These are phyloP conservation scores for Columba livia DNA, from an alignment of 2,113 vertebrate species.

Conservation along the genomic window DNA sequence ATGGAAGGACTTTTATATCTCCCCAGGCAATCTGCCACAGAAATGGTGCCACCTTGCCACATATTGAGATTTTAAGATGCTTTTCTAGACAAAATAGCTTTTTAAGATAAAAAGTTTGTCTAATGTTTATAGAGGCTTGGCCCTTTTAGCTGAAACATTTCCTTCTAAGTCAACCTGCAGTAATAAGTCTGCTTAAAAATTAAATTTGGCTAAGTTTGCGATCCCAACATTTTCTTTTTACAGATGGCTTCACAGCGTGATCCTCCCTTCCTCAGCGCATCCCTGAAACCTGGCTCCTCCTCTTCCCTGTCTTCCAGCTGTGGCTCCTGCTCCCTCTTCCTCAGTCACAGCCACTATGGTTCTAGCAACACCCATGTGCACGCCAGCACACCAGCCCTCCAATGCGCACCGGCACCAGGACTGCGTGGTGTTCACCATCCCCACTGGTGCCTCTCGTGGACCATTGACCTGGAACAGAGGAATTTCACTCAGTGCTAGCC, in stretches of 20 bases:
- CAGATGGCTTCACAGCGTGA: not conserved
- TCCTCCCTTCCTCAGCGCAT: not conserved
- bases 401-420: not conserved
- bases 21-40: not conserved
- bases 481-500: not conserved
- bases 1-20: not conserved
- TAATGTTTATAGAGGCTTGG: not conserved
- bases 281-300: not conserved
- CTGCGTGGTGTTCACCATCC: accelerated
- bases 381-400: not conserved
- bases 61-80: not conserved
- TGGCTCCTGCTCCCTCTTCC: not conserved
- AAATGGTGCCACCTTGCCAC: not conserved
- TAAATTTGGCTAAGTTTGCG: not conserved
- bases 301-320: not conserved
- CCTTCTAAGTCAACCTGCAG: not conserved
- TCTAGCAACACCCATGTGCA: accelerated
- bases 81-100: not conserved
- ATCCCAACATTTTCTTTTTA: not conserved
- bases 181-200: not conserved
- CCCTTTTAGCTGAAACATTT: not conserved
- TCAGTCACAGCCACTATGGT: not conserved
- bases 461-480: not conserved
- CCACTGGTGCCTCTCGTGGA: accelerated
- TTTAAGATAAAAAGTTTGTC: not conserved